These are phyloP conservation scores for Tapera naevia DNA, from an alignment of 2,797 vertebrate species.

Conservation along the genomic window DNA sequence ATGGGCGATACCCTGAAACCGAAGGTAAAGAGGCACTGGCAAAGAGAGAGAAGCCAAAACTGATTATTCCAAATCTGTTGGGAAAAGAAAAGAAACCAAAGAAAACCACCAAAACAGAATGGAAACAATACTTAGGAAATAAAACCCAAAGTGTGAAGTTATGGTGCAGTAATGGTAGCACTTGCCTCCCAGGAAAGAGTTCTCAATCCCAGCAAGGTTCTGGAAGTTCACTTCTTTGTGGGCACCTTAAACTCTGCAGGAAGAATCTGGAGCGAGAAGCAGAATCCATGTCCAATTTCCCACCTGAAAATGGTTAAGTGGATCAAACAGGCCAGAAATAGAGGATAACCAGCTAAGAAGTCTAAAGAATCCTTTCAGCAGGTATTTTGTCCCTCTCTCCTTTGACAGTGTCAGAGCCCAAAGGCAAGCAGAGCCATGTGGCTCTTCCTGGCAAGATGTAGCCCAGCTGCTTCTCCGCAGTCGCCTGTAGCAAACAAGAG, in stretches of 20 bases:
- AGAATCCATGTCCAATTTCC: background rate
- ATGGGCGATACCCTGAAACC: background rate
- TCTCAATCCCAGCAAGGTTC: fast-evolving
- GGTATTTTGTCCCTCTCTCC: background rate
- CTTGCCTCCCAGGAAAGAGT: background rate
- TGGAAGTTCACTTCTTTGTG: background rate
- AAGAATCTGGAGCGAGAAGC: background rate
- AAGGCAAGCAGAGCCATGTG: background rate
- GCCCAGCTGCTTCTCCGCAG: background rate
- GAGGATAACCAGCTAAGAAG: background rate
- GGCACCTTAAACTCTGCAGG: background rate
- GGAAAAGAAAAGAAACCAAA: background rate
- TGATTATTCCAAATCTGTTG: background rate
- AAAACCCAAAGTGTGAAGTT: fast-evolving
- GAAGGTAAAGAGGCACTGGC: background rate
- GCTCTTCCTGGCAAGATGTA: background rate
- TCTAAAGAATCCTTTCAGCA: background rate
- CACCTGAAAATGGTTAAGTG: background rate
- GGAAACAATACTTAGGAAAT: background rate
- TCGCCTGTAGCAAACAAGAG: background rate
- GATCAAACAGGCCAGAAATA: background rate
- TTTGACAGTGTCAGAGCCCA: background rate
- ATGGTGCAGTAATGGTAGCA: background rate
- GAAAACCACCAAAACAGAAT: background rate
- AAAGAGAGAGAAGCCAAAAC: background rate